Evolutionary conservation across 2,797 vertebrate species (phyloP), one percentile per base, ranked within the genome.

Genomic region (Rhadinocentrus ornatus): DNA sequence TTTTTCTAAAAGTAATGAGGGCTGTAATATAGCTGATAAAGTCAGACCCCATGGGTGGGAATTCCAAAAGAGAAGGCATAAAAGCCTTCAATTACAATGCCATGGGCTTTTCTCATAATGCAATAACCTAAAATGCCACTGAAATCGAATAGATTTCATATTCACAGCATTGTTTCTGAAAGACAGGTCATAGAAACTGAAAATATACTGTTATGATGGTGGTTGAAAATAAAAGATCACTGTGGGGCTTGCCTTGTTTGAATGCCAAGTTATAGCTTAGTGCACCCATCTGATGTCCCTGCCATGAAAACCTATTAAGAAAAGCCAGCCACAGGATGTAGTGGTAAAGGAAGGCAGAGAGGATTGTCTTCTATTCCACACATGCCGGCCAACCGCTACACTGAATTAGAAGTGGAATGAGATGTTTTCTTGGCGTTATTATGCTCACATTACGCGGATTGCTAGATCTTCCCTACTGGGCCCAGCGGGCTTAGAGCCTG

Each of bases 11-110:
- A 86, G 86, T 89, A 91, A 93, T 91, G 90, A 91, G 84, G 82
- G 88, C 66, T 88, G 87, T 90, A 91, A 92, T 92, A 90, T 85
- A 71, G 81, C 83, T 92, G 91, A 92, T 93, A 87, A 92, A 92
- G 92, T 74, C 76, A 39, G 48, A 78, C 68, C 82, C 85, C 71
- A 78, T 80, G 79, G 88, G 86, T 81, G 75, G 73, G 88, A 88
- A 86, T 84, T 78, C 81, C 79, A 69, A 87, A 84, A 70, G 66
- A 83, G 73, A 73, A 83, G 60, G 80, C 71, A 87, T 86, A 86
- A 89, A 88, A 84, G 72, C 75, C 84, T 90, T 86, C 88, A 87
- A 91, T 92, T 92, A 86, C 84, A 88, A 84, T 41, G 83, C 88
- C 85, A 84, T 50, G 3, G 82, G 90, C 90, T 82, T 82, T 58